Conservation (phyloP, 92 coral and sea anemone genomes). For the Porites divaricata region DNA sequence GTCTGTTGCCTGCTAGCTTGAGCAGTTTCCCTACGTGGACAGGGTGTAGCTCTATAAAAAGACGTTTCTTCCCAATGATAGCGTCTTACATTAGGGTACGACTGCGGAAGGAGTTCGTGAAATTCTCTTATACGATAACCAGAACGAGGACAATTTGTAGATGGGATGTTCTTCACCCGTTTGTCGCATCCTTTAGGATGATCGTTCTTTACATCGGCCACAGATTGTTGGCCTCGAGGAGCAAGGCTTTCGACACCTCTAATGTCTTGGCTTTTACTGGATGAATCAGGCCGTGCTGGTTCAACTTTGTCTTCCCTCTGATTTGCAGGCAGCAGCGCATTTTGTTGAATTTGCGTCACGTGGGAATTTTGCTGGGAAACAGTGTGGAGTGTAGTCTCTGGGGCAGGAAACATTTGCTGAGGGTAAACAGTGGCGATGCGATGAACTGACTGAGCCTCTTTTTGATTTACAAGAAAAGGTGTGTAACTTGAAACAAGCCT, state of each 20-base stretch:
- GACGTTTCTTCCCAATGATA: conserved; percentile 4
- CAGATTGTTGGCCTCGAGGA: background rate
- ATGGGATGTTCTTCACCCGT: background rate
- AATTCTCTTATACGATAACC: conserved; percentile 17
- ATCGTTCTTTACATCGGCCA: background rate
- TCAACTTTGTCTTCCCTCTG: background rate
- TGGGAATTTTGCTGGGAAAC: background rate
- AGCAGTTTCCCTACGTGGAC: background rate
- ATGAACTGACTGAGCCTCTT: conserved; percentile 3
- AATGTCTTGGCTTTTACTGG: background rate
- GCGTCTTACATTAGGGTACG: conserved; percentile 10
- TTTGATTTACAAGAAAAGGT: background rate
- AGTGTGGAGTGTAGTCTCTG: background rate
- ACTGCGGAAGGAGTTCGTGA: conserved; percentile 13
- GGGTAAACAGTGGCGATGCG: conserved; percentile 36
- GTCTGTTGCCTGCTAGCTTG: background rate
- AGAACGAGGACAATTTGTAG: background rate
- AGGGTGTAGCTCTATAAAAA: background rate
- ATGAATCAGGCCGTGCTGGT: background rate
- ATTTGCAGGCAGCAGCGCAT: background rate
- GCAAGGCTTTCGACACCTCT: background rate
- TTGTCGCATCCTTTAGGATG: background rate
- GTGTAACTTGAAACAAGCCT: background rate
- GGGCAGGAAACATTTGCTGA: background rate
- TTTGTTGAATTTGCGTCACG: background rate